Percentiles rank a stretch among this genome's conserved stretches.
Evolutionary conservation across 2,113 vertebrate species (phyloP).

Genomic region (Talpa occidentalis): DNA sequence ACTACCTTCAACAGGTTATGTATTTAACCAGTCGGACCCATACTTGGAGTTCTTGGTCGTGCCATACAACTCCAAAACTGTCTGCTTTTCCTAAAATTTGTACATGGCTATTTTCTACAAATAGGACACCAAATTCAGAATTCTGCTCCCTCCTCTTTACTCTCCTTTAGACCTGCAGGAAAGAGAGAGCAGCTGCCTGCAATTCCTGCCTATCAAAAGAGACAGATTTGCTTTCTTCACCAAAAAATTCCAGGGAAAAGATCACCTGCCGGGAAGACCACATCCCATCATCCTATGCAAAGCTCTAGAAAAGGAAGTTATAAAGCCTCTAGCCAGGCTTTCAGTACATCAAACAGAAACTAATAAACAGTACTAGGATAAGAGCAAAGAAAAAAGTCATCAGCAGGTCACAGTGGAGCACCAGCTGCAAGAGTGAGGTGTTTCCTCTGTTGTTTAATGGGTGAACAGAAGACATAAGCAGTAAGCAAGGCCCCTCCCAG

Average conservation of each 20-base stretch:
- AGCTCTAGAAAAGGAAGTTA: not conserved
- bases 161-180: not conserved
- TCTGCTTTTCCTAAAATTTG: not conserved
- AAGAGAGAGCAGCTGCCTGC: not conserved
- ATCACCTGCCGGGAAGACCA: not conserved
- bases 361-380: not conserved
- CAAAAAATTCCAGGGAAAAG: not conserved
- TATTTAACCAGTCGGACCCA: not conserved
- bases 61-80: not conserved
- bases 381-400: not conserved
- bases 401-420: not conserved
- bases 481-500: too few relatives aligned
- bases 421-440: not conserved
- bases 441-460: not conserved
- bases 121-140: not conserved
- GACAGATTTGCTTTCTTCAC: not conserved
- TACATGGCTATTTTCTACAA: too few relatives aligned
- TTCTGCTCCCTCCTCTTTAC: not conserved
- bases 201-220: not conserved
- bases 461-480: not conserved
- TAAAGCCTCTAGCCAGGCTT: not conserved
- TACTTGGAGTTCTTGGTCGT: not conserved
- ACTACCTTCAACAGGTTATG: not conserved
- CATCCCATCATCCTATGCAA: not conserved
- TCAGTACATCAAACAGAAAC: not conserved